These are phyloP conservation scores for Stenichneumon culpator DNA, from an alignment of 2,888 invertebrate species.

Conservation along the genomic window DNA sequence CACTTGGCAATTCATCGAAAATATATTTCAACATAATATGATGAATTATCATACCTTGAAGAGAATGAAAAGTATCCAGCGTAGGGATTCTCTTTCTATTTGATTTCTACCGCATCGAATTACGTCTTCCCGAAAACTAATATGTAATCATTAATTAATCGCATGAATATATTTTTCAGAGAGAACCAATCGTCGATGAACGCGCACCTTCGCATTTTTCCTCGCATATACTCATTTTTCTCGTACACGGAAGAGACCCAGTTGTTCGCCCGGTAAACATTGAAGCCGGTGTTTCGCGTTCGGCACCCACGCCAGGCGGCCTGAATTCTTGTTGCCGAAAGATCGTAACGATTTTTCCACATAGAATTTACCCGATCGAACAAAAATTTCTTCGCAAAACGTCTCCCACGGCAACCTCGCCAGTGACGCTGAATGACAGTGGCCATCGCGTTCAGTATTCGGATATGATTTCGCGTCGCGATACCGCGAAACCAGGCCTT, in stretches of 20 bases:
- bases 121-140: constrained; percentile 71
- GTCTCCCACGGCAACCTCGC: constrained; percentile 74
- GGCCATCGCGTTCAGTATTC: constrained; percentile 73
- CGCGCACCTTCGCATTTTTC: constrained; percentile 73
- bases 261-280: constrained; percentile 67
- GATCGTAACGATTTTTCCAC: constrained; percentile 73
- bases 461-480: constrained; percentile 74
- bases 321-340: constrained; percentile 77
- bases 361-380: constrained; percentile 70
- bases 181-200: not conserved
- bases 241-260: constrained; percentile 72
- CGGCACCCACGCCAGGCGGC: constrained; percentile 78
- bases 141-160: not conserved
- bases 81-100: constrained; percentile 76
- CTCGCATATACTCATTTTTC: constrained; percentile 71
- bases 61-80: constrained; percentile 78
- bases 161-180: not conserved
- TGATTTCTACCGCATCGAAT: constrained; percentile 49
- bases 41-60: constrained; percentile 74
- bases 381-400: constrained; percentile 62
- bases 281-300: constrained; percentile 68
- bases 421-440: constrained; percentile 76
- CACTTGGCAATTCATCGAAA: not conserved
- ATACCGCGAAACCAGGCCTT: constrained; percentile 80
- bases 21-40: not conserved